Evolutionary conservation across 2,888 invertebrate genomes (phyloP), one percentile per base, ranked within the genome.

Genomic region (Tromatobia lineatoria): DNA sequence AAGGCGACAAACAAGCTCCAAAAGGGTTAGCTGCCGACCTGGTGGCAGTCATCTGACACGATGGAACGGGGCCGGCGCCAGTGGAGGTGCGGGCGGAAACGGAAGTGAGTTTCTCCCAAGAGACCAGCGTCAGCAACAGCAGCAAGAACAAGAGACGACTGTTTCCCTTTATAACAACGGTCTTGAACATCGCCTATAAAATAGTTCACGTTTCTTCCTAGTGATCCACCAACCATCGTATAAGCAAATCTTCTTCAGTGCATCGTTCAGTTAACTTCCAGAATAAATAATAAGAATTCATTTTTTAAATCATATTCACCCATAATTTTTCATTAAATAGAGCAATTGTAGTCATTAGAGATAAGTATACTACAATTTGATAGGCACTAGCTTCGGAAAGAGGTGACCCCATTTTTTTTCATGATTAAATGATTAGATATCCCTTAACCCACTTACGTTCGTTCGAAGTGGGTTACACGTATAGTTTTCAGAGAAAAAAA

Each of bases 81-180:
- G 75, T 69, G 57, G 82, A 61, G 76, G 70, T 15, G 78, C 42
- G 13, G 66, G 29, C 34, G 70, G 45, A 70, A 66, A 11, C n/a
- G 70, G 29, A 25, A 57, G 50, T 13, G 61, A 81, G 57, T 78
- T 78, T 38, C 57, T 50, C 13, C 18, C 50, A 1, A 64, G 34
- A 3, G 75, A 61, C 7, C 34, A 34, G 7, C 45, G 29, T 11
- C 59, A 61, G 13, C 73, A 73, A 45, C 73, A 59, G 4, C 85
- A 86, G 2, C 88, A 88, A 18, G 92, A 93, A 70, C 92, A 91
- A 45, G 92, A 93, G 61, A 92, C 92, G 3, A 90, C 89, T 23
- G 87, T 90, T n/a, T 90, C 90, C 3, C 70, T 88, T 4, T 90
- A 86, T 50, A 90, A 90, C 38, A 92, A 92, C 69, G 91, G 91